Conservation (phyloP, 2,113 vertebrate species). For the Marcusenius ussheri region DNA sequence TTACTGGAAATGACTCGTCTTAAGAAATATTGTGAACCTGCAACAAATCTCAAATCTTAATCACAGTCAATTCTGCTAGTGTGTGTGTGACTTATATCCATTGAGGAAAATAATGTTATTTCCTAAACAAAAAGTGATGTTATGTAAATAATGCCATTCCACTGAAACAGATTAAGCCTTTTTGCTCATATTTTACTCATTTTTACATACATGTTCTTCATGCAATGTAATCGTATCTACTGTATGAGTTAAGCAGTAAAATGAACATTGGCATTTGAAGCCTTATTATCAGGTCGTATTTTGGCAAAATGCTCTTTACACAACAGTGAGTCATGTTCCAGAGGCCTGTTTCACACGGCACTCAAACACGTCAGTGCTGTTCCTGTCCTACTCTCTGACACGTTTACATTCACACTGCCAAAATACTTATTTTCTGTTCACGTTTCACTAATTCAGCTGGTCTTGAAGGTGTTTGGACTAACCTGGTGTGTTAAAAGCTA, state of each 20-base stretch:
- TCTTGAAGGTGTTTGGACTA: not conserved
- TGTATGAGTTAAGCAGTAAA: not conserved
- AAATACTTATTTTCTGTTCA: not conserved
- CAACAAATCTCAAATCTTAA: not conserved
- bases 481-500: not conserved
- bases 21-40: not conserved
- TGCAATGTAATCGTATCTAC: not conserved
- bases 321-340: not conserved
- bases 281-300: not conserved
- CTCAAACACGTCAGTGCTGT: not conserved
- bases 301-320: constrained; percentile 2
- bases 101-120: not conserved
- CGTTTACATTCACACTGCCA: not conserved
- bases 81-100: not conserved
- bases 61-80: not conserved
- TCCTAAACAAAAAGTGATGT: not conserved
- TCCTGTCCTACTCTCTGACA: not conserved
- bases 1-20: not conserved
- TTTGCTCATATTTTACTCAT: not conserved
- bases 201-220: not conserved
- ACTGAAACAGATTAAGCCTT: not conserved
- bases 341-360: not conserved
- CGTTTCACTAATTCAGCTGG: not conserved
- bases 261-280: not conserved
- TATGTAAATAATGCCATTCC: not conserved